Base-by-base conservation (phyloP, 2,113 vertebrate genomes). In the Onychostoma macrolepis region DNA sequence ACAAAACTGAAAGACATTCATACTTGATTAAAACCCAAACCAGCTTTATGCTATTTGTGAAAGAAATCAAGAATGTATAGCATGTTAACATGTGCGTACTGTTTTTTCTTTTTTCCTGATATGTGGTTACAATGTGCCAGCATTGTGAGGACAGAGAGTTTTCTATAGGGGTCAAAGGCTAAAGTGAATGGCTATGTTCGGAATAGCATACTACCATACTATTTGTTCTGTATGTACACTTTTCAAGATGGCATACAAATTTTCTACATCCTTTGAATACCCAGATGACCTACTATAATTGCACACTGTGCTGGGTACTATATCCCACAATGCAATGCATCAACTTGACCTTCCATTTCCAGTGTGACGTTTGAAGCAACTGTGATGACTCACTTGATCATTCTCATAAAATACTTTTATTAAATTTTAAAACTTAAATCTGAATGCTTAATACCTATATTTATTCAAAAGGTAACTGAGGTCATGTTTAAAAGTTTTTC, bases 31-130 rank as follows among this genome's bases (percentile, higher is more conserved):
- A 56, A 82, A 84, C 26, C 69, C 38, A 72, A 72, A 36, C 72
- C 33, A 15, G 36, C 36, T 41, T 38, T 71, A 71, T 38, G 6
- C 38, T 4, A 12, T 38, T 28, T 67, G 43, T 21, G 83, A 86
- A 36, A 48, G 30, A 63, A 21, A 28, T 50, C 38, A 77, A 28
- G 19, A 74, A 45, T 33, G 83, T 71, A 83, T 33, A 85, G 79
- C 77, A 83, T 85, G 85, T 45, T 67, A 83, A 69, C 80, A 83
- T 74, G 83, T 87, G 48, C 28, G 9, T 24, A 63, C 38, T 13
- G 74, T 17, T 50, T 50, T 11, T 4, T 3, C 56, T 78, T 87
- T 50, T 26, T 24, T 80, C 41, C 63, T 19, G 33, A 26, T 24
- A 72, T 50, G 33, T 21, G 33, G 30, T 72, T 83, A 86, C 28